Conservation (phyloP, 2,113 vertebrate species). For the Rafetus swinhoei region DNA sequence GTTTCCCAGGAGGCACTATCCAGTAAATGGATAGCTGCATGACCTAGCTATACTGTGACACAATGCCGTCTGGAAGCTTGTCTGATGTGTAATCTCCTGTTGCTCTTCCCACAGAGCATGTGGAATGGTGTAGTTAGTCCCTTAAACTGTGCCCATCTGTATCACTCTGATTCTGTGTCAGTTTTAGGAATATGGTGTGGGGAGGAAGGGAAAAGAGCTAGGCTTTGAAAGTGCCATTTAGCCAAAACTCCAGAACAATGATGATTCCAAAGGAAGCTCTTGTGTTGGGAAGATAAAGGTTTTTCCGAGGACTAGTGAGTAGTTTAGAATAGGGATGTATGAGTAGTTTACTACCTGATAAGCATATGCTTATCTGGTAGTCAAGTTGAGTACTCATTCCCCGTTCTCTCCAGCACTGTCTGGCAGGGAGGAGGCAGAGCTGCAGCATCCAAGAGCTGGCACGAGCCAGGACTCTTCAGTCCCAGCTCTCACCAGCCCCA, state of each 20-base stretch:
- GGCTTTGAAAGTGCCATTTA: neutral
- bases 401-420: too few species aligned
- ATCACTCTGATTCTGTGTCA: neutral
- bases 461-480: too few species aligned
- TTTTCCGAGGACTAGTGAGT: neutral
- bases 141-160: neutral
- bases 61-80: neutral
- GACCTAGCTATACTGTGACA: neutral
- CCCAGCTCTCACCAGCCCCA: too few species aligned
- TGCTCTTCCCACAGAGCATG: neutral
- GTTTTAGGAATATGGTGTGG: neutral
- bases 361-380: too few species aligned
- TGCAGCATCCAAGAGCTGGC: too few species aligned
- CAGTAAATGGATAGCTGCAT: neutral
- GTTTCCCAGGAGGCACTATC: neutral
- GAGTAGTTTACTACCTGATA: too few species aligned
- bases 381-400: too few species aligned
- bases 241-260: neutral
- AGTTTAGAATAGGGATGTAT: neutral
- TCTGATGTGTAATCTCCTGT: neutral
- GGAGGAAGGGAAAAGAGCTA: neutral
- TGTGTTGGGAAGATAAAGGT: neutral
- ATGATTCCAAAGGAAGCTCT: neutral
- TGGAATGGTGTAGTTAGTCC: neutral
- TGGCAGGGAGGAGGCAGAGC: too few species aligned